Percentiles rank a stretch among this genome's conserved stretches.
These are phyloP conservation scores for Progne subis DNA, from an alignment of 2,113 vertebrate species.

Conservation along the genomic window DNA sequence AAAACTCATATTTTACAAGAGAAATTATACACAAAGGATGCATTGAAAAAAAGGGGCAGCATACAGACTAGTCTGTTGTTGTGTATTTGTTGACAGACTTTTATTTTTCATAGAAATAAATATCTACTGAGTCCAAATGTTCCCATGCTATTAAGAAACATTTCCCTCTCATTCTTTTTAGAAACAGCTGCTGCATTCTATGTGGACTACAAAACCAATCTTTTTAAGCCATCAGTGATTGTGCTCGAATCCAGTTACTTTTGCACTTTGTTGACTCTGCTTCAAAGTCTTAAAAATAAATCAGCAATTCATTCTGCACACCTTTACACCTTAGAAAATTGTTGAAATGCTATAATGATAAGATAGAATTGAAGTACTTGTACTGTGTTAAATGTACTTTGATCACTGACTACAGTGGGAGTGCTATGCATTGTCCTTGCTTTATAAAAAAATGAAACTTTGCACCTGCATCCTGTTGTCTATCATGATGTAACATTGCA, in stretches of 20 bases:
- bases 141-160: background rate
- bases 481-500: background rate
- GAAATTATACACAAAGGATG: constrained; percentile 36
- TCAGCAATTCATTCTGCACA: background rate
- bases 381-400: background rate
- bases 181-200: background rate
- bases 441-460: background rate
- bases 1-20: constrained; percentile 22
- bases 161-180: constrained; percentile 1
- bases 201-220: background rate
- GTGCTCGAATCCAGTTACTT: background rate
- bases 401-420: background rate
- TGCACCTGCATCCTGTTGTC: background rate
- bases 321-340: background rate
- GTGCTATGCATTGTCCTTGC: background rate
- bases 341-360: background rate
- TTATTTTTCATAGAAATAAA: constrained; percentile 51
- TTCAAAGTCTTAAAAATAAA: constrained; percentile 51
- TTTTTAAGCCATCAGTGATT: constrained; percentile 9
- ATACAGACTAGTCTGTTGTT: background rate
- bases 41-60: background rate
- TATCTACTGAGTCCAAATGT: background rate
- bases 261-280: constrained; percentile 3
- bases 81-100: constrained; percentile 34
- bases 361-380: background rate